phyloP scores from a whole-genome alignment of 64 coral and sea anemone species.

The Montipora foliosa region DNA sequence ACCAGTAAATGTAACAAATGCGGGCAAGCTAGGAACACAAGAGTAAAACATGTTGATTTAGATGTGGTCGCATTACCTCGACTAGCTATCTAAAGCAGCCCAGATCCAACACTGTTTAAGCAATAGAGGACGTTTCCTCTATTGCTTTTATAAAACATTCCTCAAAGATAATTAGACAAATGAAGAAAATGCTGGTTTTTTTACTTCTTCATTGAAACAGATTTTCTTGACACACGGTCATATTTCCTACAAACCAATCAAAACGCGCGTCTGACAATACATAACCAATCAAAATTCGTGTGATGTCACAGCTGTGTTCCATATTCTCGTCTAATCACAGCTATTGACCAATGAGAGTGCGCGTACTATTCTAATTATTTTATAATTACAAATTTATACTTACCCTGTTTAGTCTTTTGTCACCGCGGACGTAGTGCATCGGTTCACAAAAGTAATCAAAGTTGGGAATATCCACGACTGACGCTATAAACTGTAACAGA shows the following conservation, averaged over 20 bases:
- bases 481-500: conserved; percentile 76
- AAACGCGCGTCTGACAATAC: too few relatives aligned
- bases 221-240: too few relatives aligned
- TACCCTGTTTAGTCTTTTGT: conserved; percentile 78
- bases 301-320: too few relatives aligned
- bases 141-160: too few relatives aligned
- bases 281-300: too few relatives aligned
- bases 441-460: conserved; percentile 89
- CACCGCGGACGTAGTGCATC: conserved; percentile 74
- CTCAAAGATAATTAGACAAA: too few relatives aligned
- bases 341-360: too few relatives aligned
- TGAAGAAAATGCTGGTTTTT: too few relatives aligned
- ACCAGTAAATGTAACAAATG: conserved; percentile 83
- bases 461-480: conserved; percentile 77
- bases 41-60: background rate
- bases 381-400: background rate
- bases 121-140: too few relatives aligned
- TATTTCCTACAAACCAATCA: too few relatives aligned
- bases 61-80: background rate
- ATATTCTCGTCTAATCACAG: background rate
- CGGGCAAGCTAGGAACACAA: conserved; percentile 78
- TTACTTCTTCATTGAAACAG: too few relatives aligned
- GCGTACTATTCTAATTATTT: too few relatives aligned
- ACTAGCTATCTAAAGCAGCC: background rate
- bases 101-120: background rate